Evolutionary conservation across 64 coral and sea anemone genomes (phyloP).

Genomic region (Porites australiensis): DNA sequence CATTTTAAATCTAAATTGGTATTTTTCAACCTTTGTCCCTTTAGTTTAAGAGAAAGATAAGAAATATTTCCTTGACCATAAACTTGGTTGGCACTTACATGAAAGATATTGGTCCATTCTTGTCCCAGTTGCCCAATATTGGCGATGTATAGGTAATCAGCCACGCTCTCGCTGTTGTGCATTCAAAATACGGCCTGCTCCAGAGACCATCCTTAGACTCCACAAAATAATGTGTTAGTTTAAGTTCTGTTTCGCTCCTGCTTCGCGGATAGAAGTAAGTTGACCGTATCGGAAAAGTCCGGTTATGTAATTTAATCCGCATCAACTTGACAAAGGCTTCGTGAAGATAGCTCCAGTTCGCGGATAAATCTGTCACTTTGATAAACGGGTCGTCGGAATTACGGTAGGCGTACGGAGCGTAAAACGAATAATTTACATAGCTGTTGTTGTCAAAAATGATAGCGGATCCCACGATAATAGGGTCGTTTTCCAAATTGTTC

Average conservation of each 20-base stretch:
- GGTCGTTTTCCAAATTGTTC: conserved; percentile 83
- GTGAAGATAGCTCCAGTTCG: conserved; percentile 84
- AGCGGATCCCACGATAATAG: conserved; percentile 77
- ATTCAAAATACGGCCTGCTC: conserved; percentile 89
- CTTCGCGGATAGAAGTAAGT: conserved; percentile 64
- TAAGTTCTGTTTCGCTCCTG: conserved; percentile 24
- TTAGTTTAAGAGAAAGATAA: no score
- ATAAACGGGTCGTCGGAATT: conserved; percentile 79
- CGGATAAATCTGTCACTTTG: conserved; percentile 89
- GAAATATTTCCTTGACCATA: background rate
- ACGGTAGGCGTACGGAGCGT: conserved; percentile 83
- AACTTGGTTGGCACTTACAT: conserved; percentile 73
- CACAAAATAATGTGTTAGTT: conserved; percentile 72
- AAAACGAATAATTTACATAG: conserved; percentile 69
- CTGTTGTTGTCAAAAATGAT: conserved; percentile 87
- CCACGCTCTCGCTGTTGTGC: conserved; percentile 77
- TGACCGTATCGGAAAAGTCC: conserved; percentile 72
- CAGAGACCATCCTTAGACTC: conserved; percentile 85
- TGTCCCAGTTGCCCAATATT: conserved; percentile 81
- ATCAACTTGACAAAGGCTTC: conserved; percentile 81
- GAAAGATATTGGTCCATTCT: conserved; percentile 42
- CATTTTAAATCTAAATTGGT: no score
- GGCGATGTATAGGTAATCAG: conserved; percentile 76
- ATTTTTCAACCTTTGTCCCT: no score
- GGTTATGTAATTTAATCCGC: conserved; percentile 42